Conservation (phyloP, 2,888 invertebrate species). For the Ceraclea dissimilis region DNA sequence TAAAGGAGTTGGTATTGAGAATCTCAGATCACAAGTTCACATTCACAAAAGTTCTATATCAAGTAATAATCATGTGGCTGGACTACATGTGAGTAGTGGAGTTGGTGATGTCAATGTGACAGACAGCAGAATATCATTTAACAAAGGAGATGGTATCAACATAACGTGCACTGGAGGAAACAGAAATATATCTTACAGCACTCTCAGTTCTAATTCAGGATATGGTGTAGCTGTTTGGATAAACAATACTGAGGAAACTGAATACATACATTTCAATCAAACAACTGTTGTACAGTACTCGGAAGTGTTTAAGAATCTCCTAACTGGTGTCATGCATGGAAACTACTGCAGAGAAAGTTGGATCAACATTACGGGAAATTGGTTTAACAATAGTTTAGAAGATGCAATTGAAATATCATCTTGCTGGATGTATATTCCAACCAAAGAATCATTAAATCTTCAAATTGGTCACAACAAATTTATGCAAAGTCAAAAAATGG, state of each 20-base stretch:
- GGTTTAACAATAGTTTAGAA: conserved; percentile 70
- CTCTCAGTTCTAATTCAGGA: conserved; percentile 79
- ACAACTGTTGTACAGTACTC: conserved; percentile 83
- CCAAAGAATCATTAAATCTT: conserved; percentile 49
- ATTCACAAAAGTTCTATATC: conserved; percentile 76
- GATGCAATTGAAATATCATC: conserved; percentile 77
- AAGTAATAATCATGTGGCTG: conserved; percentile 84
- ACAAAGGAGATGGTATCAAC: conserved; percentile 91
- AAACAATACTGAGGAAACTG: conserved; percentile 72
- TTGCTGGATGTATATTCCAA: conserved; percentile 62
- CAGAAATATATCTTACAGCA: conserved; percentile 81
- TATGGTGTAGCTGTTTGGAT: conserved; percentile 86
- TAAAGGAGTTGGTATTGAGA: conserved; percentile 89
- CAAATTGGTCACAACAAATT: conserved; percentile 85
- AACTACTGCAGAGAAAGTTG: conserved; percentile 83
- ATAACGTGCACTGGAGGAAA: conserved; percentile 93
- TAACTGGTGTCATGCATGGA: conserved; percentile 83
- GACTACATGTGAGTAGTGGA: conserved; percentile 83
- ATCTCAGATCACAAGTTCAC: conserved; percentile 82
- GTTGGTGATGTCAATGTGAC: conserved; percentile 93
- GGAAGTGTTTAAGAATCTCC: conserved; percentile 77
- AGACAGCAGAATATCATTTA: conserved; percentile 80
- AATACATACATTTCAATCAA: conserved; percentile 74
- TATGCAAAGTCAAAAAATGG: conserved; percentile 65
- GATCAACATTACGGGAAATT: conserved; percentile 90